phyloP scores from a whole-genome alignment of 2,113 vertebrate genomes.

The Electrona antarctica region DNA sequence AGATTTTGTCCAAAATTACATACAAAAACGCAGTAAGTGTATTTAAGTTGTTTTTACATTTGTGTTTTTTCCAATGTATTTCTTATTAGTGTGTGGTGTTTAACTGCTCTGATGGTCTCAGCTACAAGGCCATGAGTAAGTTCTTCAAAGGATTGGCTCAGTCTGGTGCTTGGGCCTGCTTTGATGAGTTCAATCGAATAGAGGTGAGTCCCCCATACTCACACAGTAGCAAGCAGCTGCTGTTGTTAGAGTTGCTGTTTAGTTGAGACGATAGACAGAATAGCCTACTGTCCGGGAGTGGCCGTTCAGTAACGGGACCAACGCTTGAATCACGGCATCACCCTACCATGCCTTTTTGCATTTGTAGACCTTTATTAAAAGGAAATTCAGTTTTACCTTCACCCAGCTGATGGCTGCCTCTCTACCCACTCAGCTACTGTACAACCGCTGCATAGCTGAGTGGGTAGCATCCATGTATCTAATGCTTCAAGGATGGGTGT shows the following conservation, averaged over 20 bases:
- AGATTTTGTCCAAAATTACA: background rate
- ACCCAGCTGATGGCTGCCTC: too few relatives aligned
- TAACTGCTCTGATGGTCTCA: constrained; percentile 93
- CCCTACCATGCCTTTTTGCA: too few relatives aligned
- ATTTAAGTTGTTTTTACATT: background rate
- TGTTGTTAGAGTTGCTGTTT: background rate
- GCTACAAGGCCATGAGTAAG: constrained; percentile 97
- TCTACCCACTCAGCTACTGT: too few relatives aligned
- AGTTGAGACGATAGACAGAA: background rate
- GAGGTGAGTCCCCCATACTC: constrained; percentile 80
- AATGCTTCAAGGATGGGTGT: too few relatives aligned
- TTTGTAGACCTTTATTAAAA: too few relatives aligned
- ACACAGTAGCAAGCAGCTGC: background rate
- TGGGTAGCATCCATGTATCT: too few relatives aligned
- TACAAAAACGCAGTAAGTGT: background rate
- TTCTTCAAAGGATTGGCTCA: constrained; percentile 96
- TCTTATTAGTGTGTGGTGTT: constrained; percentile 90
- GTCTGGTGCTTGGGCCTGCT: constrained; percentile 93
- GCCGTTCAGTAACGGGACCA: too few relatives aligned
- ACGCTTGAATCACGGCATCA: too few relatives aligned
- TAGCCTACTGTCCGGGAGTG: background rate
- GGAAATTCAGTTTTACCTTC: too few relatives aligned
- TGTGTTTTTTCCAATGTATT: constrained; percentile 5
- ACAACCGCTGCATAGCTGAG: too few relatives aligned
- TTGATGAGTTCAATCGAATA: constrained; percentile 95